A percentile compares a stretch with the other conserved stretches of the same genome.
These are phyloP conservation scores for Adelosebastes latens DNA, from an alignment of 2,797 vertebrate genomes.

Conservation along the genomic window DNA sequence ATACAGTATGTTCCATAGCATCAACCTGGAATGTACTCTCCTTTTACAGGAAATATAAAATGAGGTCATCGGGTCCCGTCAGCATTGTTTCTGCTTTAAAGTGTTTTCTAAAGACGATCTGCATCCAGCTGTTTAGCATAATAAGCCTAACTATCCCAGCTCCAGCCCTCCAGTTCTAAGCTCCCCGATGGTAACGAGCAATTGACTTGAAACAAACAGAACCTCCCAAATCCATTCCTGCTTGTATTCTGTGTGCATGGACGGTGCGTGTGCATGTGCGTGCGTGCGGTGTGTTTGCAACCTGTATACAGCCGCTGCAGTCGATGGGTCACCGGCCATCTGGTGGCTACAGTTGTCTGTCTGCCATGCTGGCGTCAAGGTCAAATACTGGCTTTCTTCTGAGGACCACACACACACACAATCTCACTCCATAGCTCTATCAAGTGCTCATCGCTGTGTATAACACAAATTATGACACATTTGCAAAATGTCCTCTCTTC, in stretches of 20 bases:
- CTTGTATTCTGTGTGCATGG: neutral
- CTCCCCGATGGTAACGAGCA: neutral
- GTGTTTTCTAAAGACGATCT: neutral
- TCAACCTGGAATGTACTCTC: neutral
- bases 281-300: neutral
- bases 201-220: constrained; percentile 1
- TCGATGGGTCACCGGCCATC: constrained; percentile 51
- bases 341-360: constrained; percentile 46
- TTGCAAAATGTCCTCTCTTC: neutral
- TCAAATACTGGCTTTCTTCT: constrained; percentile 42
- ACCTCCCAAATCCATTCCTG: neutral
- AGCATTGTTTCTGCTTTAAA: neutral
- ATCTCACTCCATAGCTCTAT: neutral
- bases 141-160: neutral
- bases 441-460: neutral
- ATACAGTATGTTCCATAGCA: neutral
- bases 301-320: constrained; percentile 7
- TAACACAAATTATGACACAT: neutral
- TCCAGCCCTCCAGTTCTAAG: neutral
- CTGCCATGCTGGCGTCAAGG: constrained; percentile 57
- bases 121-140: neutral
- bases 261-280: neutral
- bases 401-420: constrained; percentile 3
- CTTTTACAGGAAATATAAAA: too few species aligned
- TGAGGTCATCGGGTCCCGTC: too few species aligned